phyloP scores from a whole-genome alignment of 2,888 invertebrate genomes.

The Amitus sp. region DNA sequence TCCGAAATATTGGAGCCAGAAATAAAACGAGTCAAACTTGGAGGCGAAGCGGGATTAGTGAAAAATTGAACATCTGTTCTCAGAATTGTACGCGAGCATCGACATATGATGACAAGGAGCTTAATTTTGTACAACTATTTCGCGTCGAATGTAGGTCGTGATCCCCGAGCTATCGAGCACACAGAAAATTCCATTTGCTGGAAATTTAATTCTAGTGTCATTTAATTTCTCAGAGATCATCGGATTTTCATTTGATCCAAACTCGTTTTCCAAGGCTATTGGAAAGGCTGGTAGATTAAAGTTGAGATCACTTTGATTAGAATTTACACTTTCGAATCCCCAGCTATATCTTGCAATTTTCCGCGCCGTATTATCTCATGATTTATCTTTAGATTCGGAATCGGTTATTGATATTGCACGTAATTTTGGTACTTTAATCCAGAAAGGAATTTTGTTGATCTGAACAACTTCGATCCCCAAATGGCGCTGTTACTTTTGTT shows the following conservation, averaged over 20 bases:
- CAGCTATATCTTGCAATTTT: neutral
- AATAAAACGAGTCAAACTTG: too few species aligned
- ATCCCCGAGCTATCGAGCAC: conserved; percentile 4
- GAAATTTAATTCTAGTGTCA: conserved; percentile 18
- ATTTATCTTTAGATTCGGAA: too few species aligned
- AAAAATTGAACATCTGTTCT: conserved; percentile 2
- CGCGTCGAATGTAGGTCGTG: conserved; percentile 18
- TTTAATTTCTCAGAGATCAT: conserved; percentile 12
- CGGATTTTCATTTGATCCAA: conserved; percentile 19
- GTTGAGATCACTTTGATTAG: conserved; percentile 13
- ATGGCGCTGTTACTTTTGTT: too few species aligned
- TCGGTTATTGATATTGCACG: too few species aligned
- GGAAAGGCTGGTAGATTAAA: conserved; percentile 7
- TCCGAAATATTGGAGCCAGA: neutral
- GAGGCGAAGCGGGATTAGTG: too few species aligned
- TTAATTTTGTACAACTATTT: conserved; percentile 17
- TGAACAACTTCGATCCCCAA: too few species aligned
- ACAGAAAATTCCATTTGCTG: conserved; percentile 15
- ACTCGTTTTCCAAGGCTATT: conserved; percentile 12
- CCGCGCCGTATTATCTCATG: too few species aligned
- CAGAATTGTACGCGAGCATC: conserved; percentile 1
- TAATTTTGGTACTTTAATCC: too few species aligned
- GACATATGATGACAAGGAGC: conserved; percentile 12
- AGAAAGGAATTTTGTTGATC: too few species aligned
- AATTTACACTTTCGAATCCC: conserved; percentile 5